Evolutionary conservation across 2,113 vertebrate genomes (phyloP), one percentile per base, ranked within the genome.

Genomic region (Scatophagus argus): DNA sequence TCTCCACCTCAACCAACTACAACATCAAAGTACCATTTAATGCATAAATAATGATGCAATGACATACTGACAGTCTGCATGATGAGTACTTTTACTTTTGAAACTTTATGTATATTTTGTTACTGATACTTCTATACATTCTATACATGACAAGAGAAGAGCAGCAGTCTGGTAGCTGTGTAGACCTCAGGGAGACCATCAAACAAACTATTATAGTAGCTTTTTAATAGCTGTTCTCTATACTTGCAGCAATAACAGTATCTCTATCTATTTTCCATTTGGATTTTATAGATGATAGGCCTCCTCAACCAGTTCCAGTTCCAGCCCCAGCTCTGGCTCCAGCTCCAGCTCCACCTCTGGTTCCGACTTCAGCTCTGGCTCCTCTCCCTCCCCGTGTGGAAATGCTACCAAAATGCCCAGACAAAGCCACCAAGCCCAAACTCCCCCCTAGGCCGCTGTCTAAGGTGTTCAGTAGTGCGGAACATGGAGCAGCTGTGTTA

Each of bases 401-500:
- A 1, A 71, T 19, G n/a, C 46, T 77, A n/a, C 88, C 88, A 2
- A 93, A 90, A 73, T 77, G 84, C 0, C 79, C 85, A 0, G 84
- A 90, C 69, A 81, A 78, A 69, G 3, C 77, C 6, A 85, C 88
- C 10, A 95, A 95, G 69, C 92, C 91, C 46, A 92, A 82, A 63
- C 81, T 90, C 5, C 91, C 93, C 10, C 87, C 88, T 4, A 89
- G 89, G 36, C 93, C 94, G 5, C 75, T 88, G 47, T 87, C 79
- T 49, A 95, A 80, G 46, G 85, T 87, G 73, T 96, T 96, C 86
- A 94, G 75, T 38, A 93, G 94, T 79, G 76, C 46, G 3, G 87
- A 89, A 1, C 94, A 96, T 4, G 91, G 94, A 31, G 38, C 82
- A 1, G 80, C 74, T 47, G 89, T 95, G 27, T 38, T 95, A 43